Conservation (phyloP, 1,140 invertebrate genomes). For the Tetraneura akinire region DNA sequence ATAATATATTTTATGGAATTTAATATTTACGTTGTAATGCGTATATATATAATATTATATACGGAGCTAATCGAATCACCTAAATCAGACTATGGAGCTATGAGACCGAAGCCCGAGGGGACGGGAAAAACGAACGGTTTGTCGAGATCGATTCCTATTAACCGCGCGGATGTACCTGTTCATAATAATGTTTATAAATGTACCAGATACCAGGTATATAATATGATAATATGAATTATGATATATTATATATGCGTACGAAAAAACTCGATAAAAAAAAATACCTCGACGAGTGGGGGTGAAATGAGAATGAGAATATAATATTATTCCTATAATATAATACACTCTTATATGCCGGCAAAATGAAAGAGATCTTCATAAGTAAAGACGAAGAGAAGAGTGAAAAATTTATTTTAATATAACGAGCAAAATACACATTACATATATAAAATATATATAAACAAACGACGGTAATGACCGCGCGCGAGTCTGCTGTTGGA, state of each 20-base stretch:
- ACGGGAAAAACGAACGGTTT: conserved; percentile 35
- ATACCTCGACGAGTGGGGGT: too few species aligned
- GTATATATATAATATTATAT: background rate
- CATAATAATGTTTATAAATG: background rate
- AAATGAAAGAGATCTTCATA: background rate
- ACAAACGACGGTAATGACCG: conserved; percentile 29
- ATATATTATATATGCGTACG: background rate
- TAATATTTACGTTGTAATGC: too few species aligned
- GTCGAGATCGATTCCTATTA: conserved; percentile 33
- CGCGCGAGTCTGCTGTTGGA: too few species aligned
- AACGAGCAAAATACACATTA: conserved; percentile 1
- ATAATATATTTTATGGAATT: too few species aligned
- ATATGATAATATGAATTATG: background rate
- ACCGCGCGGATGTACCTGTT: background rate
- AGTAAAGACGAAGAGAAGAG: background rate
- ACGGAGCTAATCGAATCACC: conserved; percentile 28
- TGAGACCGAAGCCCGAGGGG: background rate
- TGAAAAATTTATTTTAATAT: background rate
- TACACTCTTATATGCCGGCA: too few species aligned
- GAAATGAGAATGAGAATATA: background rate
- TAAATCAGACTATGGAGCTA: conserved; percentile 15
- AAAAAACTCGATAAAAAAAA: background rate
- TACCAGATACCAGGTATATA: background rate
- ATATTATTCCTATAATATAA: background rate
- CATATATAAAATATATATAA: background rate